Percentiles rank a stretch among this genome's conserved stretches.
Evolutionary conservation across 2,113 vertebrate genomes (phyloP).

Genomic region (Martes martes): DNA sequence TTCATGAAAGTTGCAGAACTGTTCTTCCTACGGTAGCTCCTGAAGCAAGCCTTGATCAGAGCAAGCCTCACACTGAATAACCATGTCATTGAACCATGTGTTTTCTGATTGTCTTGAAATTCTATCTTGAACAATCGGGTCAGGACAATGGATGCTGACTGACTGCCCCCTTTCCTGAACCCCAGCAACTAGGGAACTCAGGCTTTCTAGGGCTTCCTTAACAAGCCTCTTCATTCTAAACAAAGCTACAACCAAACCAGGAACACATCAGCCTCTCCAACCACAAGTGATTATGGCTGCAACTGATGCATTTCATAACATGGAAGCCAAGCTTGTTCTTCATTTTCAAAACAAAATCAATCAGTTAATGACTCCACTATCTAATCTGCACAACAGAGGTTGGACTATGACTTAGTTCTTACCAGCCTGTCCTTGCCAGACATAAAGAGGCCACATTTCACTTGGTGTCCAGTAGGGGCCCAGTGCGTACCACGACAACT

Average conservation of each 20-base stretch:
- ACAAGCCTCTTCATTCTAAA: conserved; percentile 69
- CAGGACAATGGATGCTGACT: conserved; percentile 55
- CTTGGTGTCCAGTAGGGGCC: not conserved
- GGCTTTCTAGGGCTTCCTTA: conserved; percentile 81
- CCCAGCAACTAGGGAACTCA: conserved; percentile 13
- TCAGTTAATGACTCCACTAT: not conserved
- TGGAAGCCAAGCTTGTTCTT: not conserved
- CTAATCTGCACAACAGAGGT: not conserved
- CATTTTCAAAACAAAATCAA: not conserved
- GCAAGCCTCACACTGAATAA: not conserved
- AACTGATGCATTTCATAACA: not conserved
- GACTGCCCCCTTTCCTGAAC: conserved; percentile 71
- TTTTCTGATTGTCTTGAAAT: conserved; percentile 35
- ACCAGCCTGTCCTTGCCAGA: not conserved
- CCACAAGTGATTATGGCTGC: not conserved
- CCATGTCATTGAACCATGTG: not conserved
- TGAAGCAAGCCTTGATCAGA: not conserved
- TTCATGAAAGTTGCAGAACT: not conserved
- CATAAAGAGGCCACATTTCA: not conserved
- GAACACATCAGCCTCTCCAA: conserved; percentile 13
- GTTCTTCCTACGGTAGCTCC: not conserved
- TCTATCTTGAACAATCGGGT: conserved; percentile 55
- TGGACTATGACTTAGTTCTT: not conserved
- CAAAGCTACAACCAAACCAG: conserved; percentile 54
- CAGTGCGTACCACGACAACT: not conserved